Conservation (phyloP, 1,140 invertebrate genomes). For the Zaprionus ghesquierei region DNA sequence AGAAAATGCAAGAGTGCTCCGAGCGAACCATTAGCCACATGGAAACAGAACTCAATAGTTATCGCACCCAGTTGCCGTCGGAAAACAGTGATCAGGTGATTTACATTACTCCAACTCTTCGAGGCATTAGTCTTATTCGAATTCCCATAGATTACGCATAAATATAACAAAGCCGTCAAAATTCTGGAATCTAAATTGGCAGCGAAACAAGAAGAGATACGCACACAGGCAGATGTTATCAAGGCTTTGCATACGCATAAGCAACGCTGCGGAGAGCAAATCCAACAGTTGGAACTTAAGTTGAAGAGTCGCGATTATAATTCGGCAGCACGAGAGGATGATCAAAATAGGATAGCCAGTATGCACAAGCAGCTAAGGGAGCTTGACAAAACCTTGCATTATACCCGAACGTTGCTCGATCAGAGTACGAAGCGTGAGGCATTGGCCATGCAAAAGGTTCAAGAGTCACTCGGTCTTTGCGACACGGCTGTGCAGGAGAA, state of each 20-base stretch:
- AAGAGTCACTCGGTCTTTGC: slow-evolving; percentile 84
- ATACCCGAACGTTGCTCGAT: slow-evolving; percentile 16
- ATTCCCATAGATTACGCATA: slow-evolving; percentile 39
- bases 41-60: slow-evolving; percentile 62
- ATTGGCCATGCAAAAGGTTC: slow-evolving; percentile 64
- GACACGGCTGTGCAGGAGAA: slow-evolving; percentile 84
- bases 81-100: slow-evolving; percentile 35
- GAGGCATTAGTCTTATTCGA: neutral
- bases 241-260: slow-evolving; percentile 59
- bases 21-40: slow-evolving; percentile 60
- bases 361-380: slow-evolving; percentile 53
- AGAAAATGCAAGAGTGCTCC: slow-evolving; percentile 45
- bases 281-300: slow-evolving; percentile 34
- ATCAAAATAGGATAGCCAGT: slow-evolving; percentile 3
- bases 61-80: slow-evolving; percentile 50
- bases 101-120: neutral
- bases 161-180: slow-evolving; percentile 41
- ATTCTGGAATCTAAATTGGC: slow-evolving; percentile 41
- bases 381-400: slow-evolving; percentile 41
- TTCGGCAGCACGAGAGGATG: neutral
- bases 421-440: slow-evolving; percentile 46
- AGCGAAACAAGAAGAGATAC: slow-evolving; percentile 50
- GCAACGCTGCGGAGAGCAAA: slow-evolving; percentile 27
- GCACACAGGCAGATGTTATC: slow-evolving; percentile 55
- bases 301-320: neutral